Base-by-base conservation (phyloP, 2,888 invertebrate species). In the Julus scanicus region DNA sequence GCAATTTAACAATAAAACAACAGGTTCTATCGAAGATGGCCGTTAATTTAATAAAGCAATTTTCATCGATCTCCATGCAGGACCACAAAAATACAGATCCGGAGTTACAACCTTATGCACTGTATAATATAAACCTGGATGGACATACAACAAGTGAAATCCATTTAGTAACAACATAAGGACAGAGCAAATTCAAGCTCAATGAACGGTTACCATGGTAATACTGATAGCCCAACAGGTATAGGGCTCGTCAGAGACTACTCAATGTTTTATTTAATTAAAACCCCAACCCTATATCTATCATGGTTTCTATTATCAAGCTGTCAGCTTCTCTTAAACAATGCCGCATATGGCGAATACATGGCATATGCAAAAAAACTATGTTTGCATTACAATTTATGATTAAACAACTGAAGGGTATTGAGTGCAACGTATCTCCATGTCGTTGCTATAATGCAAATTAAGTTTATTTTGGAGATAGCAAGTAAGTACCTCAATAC, bases 1-100 rank as follows among this genome's bases (percentile, higher is more conserved):
- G 71, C 71, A 29, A 71, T 71, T 63, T 20, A 63, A 63, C 63
- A 63, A 63, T 63, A 63, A 8, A 63, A 63, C 63, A 20, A 63
- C 63, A 20, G 20, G 20, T 17, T 13, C 29, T 71, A 71, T 71
- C 71, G 29, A 6, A n/a, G 29, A 71, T 71, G 71, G 71, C 71
- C 71, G n/a, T 29, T 71, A n/a, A 71, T 71, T 71, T 71, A 71
- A 71, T 71, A 71, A 71, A 71, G 29, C n/a, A 29, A 11, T 11
- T 71, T 71, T 29, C 29, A 71, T 29, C 29, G 71, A 71, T 71
- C 71, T 29, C 29, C 71, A 29, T 29, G 15, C 44, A n/a, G n/a
- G 29, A n/a, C 11, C 3, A 71, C 29, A 71, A 71, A 71, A 71
- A 71, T 4, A 63, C 13, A 71, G 71, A 71, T 29, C 9, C 29